Evolutionary conservation across 2,888 invertebrate species (phyloP).

Genomic region (Choristoneura rosaceana): DNA sequence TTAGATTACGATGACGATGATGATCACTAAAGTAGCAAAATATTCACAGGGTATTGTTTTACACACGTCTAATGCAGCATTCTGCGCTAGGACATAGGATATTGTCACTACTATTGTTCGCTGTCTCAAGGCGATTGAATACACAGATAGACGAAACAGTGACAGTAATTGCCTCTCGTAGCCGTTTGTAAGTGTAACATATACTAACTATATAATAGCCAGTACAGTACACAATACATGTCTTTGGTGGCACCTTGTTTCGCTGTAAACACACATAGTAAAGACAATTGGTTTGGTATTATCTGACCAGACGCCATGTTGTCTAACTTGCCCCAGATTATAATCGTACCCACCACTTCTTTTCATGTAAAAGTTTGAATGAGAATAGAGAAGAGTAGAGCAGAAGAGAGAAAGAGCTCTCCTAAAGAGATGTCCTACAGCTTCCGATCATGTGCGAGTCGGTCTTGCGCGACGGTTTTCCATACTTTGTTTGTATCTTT

Average conservation of each 20-base stretch:
- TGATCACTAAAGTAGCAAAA: neutral
- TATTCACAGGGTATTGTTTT: neutral
- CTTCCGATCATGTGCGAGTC: no score
- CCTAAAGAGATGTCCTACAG: no score
- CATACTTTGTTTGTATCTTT: no score
- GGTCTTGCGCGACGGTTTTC: no score
- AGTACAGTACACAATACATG: neutral
- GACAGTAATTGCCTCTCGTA: slow-evolving; percentile 1
- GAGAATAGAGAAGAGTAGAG: no score
- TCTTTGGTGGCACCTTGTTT: neutral
- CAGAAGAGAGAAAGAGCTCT: no score
- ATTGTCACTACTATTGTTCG: neutral
- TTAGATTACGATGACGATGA: no score
- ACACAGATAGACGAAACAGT: slow-evolving; percentile 4
- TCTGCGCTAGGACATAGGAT: neutral
- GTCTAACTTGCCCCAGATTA: no score
- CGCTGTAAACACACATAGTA: no score
- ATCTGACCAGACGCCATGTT: neutral
- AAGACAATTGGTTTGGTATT: neutral
- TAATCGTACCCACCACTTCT: no score
- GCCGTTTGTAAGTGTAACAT: slow-evolving; percentile 9
- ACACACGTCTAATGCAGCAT: neutral
- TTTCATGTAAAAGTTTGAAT: no score
- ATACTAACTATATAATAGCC: neutral
- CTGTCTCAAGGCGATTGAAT: slow-evolving; percentile 14